phyloP scores from a whole-genome alignment of 2,888 invertebrate genomes.

The Fragum whitleyi region DNA sequence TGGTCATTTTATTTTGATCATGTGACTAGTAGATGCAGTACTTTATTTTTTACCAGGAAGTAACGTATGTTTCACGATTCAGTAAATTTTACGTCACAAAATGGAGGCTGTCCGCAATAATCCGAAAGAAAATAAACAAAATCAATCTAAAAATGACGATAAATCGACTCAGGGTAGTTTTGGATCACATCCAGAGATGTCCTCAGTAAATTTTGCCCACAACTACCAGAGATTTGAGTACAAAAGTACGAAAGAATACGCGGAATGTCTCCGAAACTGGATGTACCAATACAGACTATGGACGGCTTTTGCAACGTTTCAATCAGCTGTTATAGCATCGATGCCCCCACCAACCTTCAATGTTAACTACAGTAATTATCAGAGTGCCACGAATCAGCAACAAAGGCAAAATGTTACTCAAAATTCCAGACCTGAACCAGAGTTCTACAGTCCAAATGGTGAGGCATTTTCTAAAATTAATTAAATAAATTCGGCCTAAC shows the following conservation, averaged over 20 bases:
- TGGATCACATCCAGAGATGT: not conserved
- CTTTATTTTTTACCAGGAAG: not conserved
- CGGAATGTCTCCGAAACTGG: conserved; percentile 54
- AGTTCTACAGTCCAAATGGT: too few species aligned
- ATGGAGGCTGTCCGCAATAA: not conserved
- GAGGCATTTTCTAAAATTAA: too few species aligned
- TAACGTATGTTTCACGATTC: not conserved
- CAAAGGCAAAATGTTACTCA: too few species aligned
- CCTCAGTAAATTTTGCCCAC: not conserved
- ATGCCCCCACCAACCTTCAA: conserved; percentile 33
- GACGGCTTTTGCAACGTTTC: conserved; percentile 44
- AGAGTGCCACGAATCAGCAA: too few species aligned
- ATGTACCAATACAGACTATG: conserved; percentile 57
- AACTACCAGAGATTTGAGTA: conserved; percentile 30
- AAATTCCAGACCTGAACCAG: too few species aligned
- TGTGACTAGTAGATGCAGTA: too few species aligned
- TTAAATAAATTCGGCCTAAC: too few species aligned
- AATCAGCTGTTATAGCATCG: conserved; percentile 47
- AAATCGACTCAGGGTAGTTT: not conserved
- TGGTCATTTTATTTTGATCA: too few species aligned
- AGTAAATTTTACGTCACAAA: not conserved
- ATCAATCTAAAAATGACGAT: not conserved
- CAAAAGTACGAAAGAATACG: conserved; percentile 56
- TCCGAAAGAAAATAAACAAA: not conserved
- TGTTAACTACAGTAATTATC: not conserved